phyloP scores from a whole-genome alignment of 2,888 invertebrate species.

The Aspidiotus destructor region DNA sequence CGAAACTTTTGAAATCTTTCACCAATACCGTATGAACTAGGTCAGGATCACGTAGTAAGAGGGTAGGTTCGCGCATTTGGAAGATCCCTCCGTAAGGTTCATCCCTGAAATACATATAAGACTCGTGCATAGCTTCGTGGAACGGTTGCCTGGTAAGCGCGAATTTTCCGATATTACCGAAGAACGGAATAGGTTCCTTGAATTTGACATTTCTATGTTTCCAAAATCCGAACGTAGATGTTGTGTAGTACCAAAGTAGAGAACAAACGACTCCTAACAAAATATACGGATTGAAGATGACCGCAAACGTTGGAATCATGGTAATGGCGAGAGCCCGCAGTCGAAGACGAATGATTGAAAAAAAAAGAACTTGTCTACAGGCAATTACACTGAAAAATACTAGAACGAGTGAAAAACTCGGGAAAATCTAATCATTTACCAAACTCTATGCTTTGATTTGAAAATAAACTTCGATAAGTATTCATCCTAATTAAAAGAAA shows the following conservation, averaged over 20 bases:
- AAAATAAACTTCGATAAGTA: too few relatives aligned
- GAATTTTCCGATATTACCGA: slow-evolving; percentile 41
- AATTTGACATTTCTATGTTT: slow-evolving; percentile 41
- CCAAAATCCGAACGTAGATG: slow-evolving; percentile 44
- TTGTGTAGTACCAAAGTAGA: slow-evolving; percentile 34
- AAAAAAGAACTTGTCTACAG: too few relatives aligned
- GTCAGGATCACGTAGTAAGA: slow-evolving; percentile 32
- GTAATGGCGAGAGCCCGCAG: background rate
- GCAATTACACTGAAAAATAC: too few relatives aligned
- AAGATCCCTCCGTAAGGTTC: slow-evolving; percentile 36
- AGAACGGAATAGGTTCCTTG: slow-evolving; percentile 41
- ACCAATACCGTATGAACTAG: slow-evolving; percentile 33
- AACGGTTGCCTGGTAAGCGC: background rate
- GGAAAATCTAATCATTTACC: too few relatives aligned
- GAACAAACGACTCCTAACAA: background rate
- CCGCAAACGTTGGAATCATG: background rate
- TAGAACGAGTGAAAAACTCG: too few relatives aligned
- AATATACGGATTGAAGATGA: background rate
- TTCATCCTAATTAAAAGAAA: too few relatives aligned
- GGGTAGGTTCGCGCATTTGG: slow-evolving; percentile 26
- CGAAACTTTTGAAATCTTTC: slow-evolving; percentile 36
- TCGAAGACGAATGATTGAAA: too few relatives aligned
- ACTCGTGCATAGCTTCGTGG: slow-evolving; percentile 9
- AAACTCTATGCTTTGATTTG: too few relatives aligned
- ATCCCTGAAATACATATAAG: slow-evolving; percentile 32